Conservation (phyloP, 1,140 invertebrate genomes). For the Brachionus sp. region DNA sequence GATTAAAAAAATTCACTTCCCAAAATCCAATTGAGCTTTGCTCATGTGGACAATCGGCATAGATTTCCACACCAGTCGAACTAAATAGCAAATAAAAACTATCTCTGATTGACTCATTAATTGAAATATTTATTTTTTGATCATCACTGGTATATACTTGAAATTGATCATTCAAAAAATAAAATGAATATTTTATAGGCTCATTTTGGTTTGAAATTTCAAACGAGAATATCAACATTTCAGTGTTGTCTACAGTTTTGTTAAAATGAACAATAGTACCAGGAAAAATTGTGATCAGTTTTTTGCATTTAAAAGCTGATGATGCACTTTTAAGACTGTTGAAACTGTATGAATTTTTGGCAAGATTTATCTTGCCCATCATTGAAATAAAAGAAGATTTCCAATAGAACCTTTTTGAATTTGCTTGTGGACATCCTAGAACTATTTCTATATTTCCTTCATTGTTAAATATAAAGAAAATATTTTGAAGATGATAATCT, state of each 20-base stretch:
- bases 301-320: background rate
- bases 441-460: background rate
- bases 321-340: background rate
- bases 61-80: background rate
- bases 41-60: background rate
- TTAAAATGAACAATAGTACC: conserved; percentile 13
- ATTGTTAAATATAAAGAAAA: background rate
- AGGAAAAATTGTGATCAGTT: background rate
- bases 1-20: background rate
- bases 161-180: background rate
- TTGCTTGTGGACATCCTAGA: background rate
- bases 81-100: background rate
- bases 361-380: background rate
- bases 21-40: background rate
- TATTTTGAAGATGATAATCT: too few relatives aligned
- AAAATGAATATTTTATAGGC: background rate
- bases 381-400: background rate
- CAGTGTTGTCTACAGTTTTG: background rate
- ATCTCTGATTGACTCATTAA: background rate
- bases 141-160: background rate
- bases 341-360: background rate
- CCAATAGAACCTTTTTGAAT: background rate
- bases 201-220: background rate
- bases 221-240: conserved; percentile 1
- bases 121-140: background rate